phyloP scores from a whole-genome alignment of 2,888 invertebrate species.

The Hypsopygia costalis region DNA sequence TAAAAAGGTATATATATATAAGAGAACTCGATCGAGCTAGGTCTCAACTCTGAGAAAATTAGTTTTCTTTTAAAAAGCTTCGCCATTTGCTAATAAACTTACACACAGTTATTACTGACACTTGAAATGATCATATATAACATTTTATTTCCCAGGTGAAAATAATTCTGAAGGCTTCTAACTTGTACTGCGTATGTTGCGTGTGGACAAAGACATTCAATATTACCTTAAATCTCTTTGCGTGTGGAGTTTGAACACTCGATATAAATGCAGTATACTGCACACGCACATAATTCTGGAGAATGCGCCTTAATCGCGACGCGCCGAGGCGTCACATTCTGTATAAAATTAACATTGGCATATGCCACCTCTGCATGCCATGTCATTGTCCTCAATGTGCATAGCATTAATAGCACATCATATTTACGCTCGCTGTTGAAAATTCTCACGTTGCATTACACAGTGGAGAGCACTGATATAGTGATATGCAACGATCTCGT shows the following conservation, averaged over 20 bases:
- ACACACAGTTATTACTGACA: too few species aligned
- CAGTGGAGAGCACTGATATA: too few species aligned
- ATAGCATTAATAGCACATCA: background rate
- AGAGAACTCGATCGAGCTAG: too few species aligned
- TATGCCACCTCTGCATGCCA: conserved; percentile 13
- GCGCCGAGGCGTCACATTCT: conserved; percentile 4
- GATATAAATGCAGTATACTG: conserved; percentile 2
- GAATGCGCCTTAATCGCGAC: background rate
- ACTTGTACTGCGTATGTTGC: conserved; percentile 12
- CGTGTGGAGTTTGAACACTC: conserved; percentile 16
- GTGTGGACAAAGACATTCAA: too few species aligned
- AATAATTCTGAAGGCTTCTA: conserved; percentile 9
- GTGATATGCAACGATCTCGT: too few species aligned
- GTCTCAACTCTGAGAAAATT: too few species aligned
- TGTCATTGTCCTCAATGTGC: conserved; percentile 20
- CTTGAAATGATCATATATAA: too few species aligned
- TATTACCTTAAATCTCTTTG: too few species aligned
- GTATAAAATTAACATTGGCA: conserved; percentile 13
- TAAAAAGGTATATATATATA: too few species aligned
- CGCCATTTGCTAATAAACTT: too few species aligned
- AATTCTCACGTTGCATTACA: background rate
- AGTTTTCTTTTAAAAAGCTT: too few species aligned
- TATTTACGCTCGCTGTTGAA: background rate
- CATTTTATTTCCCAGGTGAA: too few species aligned
- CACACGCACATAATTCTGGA: conserved; percentile 6